A percentile compares a stretch with the other conserved stretches of the same genome.
Conservation (phyloP, 2,888 invertebrate genomes). For the Tipula unca region DNA sequence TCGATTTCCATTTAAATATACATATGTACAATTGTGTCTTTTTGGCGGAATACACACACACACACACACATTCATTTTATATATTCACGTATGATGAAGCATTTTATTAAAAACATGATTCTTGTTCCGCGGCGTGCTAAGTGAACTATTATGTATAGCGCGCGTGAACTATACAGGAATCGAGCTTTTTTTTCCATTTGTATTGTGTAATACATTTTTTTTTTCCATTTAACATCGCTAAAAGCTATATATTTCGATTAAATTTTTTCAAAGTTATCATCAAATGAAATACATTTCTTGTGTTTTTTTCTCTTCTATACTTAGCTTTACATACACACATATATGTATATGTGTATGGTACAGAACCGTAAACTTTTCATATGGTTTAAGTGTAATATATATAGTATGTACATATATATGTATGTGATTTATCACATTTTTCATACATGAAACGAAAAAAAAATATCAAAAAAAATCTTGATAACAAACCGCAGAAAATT, state of each 20-base stretch:
- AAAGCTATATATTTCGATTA: background rate
- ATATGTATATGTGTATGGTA: background rate
- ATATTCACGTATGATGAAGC: background rate
- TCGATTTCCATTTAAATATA: background rate
- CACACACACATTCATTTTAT: background rate
- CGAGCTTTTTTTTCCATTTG: background rate
- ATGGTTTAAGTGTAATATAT: background rate
- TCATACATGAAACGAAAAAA: background rate
- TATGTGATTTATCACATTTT: background rate
- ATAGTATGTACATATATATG: too few relatives aligned
- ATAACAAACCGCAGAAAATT: conserved; percentile 8
- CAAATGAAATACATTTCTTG: background rate
- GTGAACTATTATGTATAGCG: background rate
- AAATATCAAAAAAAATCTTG: background rate
- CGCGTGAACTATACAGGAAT: background rate
- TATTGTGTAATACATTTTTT: background rate
- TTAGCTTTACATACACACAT: background rate
- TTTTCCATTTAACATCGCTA: background rate
- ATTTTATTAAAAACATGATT: background rate
- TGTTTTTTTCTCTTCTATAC: background rate
- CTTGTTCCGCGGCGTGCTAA: background rate
- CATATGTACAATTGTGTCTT: background rate
- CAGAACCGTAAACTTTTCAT: background rate
- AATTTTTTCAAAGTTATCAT: background rate
- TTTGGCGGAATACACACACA: too few relatives aligned